Percentiles rank a stretch among this genome's conserved stretches.
Conservation (phyloP, 2,113 vertebrate genomes). For the Seriola quinqueradiata region DNA sequence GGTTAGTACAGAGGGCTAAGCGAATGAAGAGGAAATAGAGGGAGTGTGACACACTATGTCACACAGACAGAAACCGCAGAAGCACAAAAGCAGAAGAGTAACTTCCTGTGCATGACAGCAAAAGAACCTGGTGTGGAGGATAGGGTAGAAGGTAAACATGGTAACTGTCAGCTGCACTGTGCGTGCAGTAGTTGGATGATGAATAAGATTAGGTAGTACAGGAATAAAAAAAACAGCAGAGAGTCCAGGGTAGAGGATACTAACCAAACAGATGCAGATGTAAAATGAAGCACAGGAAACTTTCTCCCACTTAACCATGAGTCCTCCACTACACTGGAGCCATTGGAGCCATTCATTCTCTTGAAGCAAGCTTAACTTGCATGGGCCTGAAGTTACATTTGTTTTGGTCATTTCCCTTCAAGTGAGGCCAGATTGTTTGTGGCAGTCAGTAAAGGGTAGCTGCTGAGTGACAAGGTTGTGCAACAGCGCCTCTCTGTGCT, state of each 20-base stretch:
- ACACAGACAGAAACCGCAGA: conserved; percentile 76
- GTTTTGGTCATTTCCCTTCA: conserved; percentile 13
- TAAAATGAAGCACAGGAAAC: not conserved
- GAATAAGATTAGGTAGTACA: not conserved
- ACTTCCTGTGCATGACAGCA: conserved; percentile 80
- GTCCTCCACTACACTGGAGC: not conserved
- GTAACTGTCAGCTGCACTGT: not conserved
- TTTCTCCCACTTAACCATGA: not conserved
- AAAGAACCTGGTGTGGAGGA: conserved; percentile 52
- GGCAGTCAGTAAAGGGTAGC: not conserved
- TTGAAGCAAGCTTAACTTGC: not conserved
- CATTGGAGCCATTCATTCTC: not conserved
- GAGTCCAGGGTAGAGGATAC: not conserved
- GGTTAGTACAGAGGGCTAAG: conserved; percentile 8
- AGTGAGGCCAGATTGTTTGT: not conserved
- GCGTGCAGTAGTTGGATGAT: conserved; percentile 9
- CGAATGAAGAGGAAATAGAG: conserved; percentile 74
- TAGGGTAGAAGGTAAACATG: conserved; percentile 42
- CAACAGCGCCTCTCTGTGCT: conserved; percentile 62
- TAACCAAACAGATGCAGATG: conserved; percentile 11
- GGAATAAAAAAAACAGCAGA: not conserved
- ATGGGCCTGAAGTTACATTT: not conserved
- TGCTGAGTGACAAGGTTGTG: not conserved
- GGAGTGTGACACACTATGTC: conserved; percentile 62
- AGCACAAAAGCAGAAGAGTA: conserved; percentile 81